Conservation (phyloP, 2,113 vertebrate genomes). For the Vidua chalybeata region DNA sequence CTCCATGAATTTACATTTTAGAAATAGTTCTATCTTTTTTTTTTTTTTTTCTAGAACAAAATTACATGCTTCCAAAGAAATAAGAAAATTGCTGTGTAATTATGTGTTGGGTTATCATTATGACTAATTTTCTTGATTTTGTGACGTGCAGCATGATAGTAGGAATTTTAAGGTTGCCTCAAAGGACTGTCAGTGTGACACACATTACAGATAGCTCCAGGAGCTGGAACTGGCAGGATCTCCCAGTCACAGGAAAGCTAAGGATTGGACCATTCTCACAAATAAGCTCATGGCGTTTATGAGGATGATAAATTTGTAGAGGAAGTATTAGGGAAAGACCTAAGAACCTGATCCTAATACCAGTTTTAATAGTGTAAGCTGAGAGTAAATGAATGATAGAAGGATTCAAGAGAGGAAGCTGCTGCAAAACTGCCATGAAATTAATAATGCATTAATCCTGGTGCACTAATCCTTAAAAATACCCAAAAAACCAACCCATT, state of each 20-base stretch:
- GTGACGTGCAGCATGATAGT: background rate
- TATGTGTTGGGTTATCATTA: background rate
- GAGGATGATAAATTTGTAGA: background rate
- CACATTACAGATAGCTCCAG: background rate
- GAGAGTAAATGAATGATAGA: background rate
- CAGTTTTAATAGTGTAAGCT: background rate
- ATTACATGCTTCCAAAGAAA: background rate
- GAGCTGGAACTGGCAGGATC: background rate
- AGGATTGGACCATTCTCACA: background rate
- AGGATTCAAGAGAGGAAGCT: background rate
- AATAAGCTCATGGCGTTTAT: background rate
- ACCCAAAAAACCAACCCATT: rapidly evolving
- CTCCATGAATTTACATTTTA: background rate
- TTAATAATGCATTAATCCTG: background rate
- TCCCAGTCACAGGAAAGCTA: background rate
- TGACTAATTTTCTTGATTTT: background rate
- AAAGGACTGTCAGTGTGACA: background rate
- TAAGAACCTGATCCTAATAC: background rate
- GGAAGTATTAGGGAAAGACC: background rate
- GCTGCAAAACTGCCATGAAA: background rate
- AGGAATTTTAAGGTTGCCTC: background rate
- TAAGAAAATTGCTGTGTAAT: background rate
- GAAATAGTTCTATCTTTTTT: background rate
- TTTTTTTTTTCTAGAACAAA: background rate
- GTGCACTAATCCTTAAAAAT: background rate